Evolutionary conservation across 2,797 vertebrate genomes (phyloP), one percentile per base, ranked within the genome.

Genomic region (Saxicola maurus): DNA sequence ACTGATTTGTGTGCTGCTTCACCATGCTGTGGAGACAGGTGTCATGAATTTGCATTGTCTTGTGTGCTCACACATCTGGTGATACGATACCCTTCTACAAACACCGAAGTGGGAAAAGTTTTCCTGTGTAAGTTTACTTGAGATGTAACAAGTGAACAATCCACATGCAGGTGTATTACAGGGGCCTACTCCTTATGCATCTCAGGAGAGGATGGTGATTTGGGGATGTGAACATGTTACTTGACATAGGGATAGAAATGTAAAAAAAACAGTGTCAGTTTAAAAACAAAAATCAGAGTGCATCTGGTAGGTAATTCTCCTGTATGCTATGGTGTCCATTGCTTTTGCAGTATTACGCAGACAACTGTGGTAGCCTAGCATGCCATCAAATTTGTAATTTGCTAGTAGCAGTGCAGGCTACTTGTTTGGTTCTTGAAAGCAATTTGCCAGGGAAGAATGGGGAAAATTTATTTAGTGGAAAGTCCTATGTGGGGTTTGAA

Each of bases 371-470:
- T 82, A 85, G 68, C 45, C 69, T 67, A 10, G 7, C 1, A 0
- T 82, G 38, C 37, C 72, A 7, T 65, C 28, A 25, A 28, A 1
- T 60, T n/a, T 74, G 13, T 38, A 21, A 40, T 71, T 75, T 71
- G 15, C 24, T 67, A 53, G 42, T 67, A 66, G 45, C 33, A 77
- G 31, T 73, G 43, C 57, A 68, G 21, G 40, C n/a, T 68, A 24
- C n/a, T 49, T 81, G n/a, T 37, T 74, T 46, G n/a, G 24, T 48
- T 78, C 48, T 53, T 64, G 49, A 57, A 91, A 82, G 12, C 30
- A 35, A 43, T 73, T 78, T 74, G 15, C 8, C 8, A 38, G 48
- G 21, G 30, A 31, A 82, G 17, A 53, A 80, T 35, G 24, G 24
- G 49, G 20, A 55, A 67, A 45, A 46, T 10, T 1, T 46, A 28